A percentile compares a stretch with the other conserved stretches of the same genome.
Evolutionary conservation across 2,797 vertebrate genomes (phyloP).

Genomic region (Artibeus jamaicensis): DNA sequence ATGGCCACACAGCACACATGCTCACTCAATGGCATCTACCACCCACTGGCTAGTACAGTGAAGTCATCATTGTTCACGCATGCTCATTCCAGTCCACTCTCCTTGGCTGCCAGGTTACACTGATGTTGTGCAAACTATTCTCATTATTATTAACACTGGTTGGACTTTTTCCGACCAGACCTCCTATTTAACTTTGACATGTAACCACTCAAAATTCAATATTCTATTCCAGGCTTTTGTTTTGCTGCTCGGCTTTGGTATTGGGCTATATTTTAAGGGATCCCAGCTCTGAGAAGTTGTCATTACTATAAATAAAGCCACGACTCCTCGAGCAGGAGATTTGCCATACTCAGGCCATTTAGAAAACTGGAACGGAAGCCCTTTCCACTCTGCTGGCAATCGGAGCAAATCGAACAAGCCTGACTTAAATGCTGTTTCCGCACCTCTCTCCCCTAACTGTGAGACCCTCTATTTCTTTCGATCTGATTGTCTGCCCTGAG

Average conservation of each 20-base stretch:
- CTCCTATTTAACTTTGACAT: not conserved
- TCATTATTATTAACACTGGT: not conserved
- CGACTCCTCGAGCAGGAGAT: not conserved
- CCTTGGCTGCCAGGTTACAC: not conserved
- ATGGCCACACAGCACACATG: not conserved
- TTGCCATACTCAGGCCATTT: not conserved
- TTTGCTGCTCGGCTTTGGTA: not conserved
- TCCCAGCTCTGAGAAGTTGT: not conserved
- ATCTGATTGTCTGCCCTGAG: not conserved
- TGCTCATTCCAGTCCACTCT: too few species aligned
- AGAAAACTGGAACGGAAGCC: not conserved
- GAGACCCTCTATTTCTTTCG: not conserved
- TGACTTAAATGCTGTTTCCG: not conserved
- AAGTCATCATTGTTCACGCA: too few species aligned
- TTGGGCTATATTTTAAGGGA: not conserved
- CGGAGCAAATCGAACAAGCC: not conserved
- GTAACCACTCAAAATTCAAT: not conserved
- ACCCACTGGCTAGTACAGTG: not conserved
- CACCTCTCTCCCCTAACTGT: not conserved
- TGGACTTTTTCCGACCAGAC: not conserved
- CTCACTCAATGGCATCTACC: not conserved
- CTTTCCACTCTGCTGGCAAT: not conserved
- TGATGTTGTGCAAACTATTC: not conserved
- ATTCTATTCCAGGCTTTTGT: not conserved
- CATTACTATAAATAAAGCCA: not conserved